A percentile compares a stretch with the other conserved stretches of the same genome.
Evolutionary conservation across 2,113 vertebrate genomes (phyloP).

Genomic region (Dryoscopus gambensis): DNA sequence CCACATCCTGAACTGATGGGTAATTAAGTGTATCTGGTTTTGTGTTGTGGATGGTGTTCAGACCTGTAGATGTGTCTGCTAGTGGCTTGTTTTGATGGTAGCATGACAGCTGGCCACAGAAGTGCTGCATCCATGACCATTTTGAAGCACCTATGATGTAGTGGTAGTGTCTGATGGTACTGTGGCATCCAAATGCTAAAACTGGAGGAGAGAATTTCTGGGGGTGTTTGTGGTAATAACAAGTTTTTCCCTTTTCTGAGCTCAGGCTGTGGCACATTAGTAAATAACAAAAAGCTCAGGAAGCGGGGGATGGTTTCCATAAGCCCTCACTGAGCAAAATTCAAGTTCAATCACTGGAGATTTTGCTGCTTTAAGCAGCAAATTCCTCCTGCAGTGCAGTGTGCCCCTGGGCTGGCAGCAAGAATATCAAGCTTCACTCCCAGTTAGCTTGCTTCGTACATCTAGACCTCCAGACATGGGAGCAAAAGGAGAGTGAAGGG

Average conservation of each 20-base stretch:
- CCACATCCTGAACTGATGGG: not conserved
- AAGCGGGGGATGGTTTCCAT: not conserved
- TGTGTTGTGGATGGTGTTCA: not conserved
- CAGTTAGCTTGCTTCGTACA: not conserved
- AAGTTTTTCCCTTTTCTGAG: not conserved
- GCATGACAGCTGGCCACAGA: not conserved
- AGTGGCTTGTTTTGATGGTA: not conserved
- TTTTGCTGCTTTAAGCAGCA: not conserved
- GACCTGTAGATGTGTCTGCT: not conserved
- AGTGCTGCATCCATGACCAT: not conserved
- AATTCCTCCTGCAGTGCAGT: not conserved
- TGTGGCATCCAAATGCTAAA: not conserved
- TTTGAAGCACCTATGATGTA: not conserved
- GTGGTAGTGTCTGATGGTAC: not conserved
- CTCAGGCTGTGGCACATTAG: not conserved
- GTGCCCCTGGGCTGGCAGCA: not conserved
- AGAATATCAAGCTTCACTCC: not conserved
- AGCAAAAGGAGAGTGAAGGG: not conserved
- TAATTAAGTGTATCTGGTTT: not conserved
- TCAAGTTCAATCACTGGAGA: not conserved
- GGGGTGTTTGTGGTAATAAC: not conserved
- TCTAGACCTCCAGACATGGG: not conserved
- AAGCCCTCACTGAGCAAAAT: not conserved
- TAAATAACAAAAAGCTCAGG: constrained; percentile 11
- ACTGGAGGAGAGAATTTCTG: not conserved